Evolutionary conservation across 2,797 vertebrate species (phyloP).

Genomic region (Myripristis jacobus): DNA sequence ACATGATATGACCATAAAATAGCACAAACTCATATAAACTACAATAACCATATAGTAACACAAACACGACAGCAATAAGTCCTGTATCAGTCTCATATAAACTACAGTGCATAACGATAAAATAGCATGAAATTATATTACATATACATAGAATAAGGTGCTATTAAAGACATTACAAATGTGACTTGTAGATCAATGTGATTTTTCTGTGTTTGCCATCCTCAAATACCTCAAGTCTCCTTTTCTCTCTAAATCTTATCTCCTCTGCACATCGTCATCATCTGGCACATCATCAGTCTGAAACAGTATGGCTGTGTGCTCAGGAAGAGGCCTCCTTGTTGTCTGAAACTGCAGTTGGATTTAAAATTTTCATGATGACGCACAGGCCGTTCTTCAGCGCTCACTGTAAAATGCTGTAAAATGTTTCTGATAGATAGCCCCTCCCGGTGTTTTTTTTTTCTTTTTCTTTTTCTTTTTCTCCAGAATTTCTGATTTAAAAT

Average conservation of each 20-base stretch:
- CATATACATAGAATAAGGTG: background rate
- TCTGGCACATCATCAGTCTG: background rate
- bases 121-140: background rate
- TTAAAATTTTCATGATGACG: too few relatives aligned
- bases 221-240: background rate
- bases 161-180: background rate
- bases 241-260: background rate
- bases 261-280: background rate
- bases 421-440: background rate
- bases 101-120: background rate
- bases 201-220: too few relatives aligned
- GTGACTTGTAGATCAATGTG: background rate
- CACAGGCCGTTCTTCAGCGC: background rate
- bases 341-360: too few relatives aligned
- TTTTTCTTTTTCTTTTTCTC: too few relatives aligned
- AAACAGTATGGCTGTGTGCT: background rate
- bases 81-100: too few relatives aligned
- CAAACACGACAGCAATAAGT: too few relatives aligned
- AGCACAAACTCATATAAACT: too few relatives aligned
- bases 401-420: too few relatives aligned
- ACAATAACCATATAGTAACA: background rate
- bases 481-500: conserved; percentile 5
- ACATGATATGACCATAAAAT: too few relatives aligned
- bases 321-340: too few relatives aligned
- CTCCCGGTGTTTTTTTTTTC: background rate